phyloP scores from a whole-genome alignment of 2,113 vertebrate genomes.

The Lonchura striata region DNA sequence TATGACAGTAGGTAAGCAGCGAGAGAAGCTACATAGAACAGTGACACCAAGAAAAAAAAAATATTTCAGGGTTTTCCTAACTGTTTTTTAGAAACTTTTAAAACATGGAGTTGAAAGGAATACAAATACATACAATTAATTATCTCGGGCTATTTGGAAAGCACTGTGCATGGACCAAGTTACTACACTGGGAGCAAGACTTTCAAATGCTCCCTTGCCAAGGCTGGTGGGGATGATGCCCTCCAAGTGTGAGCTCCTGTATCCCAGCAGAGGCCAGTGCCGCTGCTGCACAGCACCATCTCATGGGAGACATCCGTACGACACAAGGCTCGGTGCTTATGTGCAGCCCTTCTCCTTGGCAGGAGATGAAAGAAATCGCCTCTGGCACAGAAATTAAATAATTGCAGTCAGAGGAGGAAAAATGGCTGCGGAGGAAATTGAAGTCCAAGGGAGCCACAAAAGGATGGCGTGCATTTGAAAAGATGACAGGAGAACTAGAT shows the following conservation, averaged over 20 bases:
- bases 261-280: background rate
- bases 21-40: background rate
- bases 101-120: background rate
- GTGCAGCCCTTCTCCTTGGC: background rate
- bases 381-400: conserved; percentile 34
- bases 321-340: background rate
- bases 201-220: background rate
- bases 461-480: background rate
- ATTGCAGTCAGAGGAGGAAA: conserved; percentile 6
- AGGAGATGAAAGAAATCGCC: conserved; percentile 29
- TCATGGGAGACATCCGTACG: background rate
- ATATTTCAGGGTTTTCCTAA: too few species aligned
- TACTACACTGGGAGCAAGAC: background rate
- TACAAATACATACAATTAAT: background rate
- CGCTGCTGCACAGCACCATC: background rate
- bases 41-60: background rate
- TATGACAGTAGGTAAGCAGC: background rate
- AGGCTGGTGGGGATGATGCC: fast-evolving
- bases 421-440: background rate
- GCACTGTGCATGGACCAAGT: background rate
- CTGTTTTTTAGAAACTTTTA: background rate
- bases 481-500: background rate
- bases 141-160: background rate
- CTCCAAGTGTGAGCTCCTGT: background rate
- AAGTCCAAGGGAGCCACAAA: background rate